Base-by-base conservation (phyloP, 2,797 vertebrate genomes). In the Echeneis naucrates region DNA sequence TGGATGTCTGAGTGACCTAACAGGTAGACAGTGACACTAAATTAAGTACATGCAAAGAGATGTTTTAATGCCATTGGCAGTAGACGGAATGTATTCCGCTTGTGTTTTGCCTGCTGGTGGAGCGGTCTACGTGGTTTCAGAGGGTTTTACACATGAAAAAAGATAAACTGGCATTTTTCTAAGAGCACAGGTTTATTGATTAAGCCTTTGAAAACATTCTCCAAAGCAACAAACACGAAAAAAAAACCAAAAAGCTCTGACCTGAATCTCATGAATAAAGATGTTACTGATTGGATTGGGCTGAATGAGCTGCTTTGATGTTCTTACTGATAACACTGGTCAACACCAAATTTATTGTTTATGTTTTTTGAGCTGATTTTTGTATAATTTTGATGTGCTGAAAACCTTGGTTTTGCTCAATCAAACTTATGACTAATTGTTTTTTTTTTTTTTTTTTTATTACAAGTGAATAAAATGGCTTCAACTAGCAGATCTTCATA, bases 101-200 rank as follows among this genome's bases (percentile, higher is more conserved):
- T 55, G 21, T 35, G 40, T 58, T 10, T 52, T 45, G 19, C 7
- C 7, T 57, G 21, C 5, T 12, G 6, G 1, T 14, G 23, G 10
- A n/a, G 24, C 3, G 5, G 4, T 2, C 33, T n/a, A 4, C 2
- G 21, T 12, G 9, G 17, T 12, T 59, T 45, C 8, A 23, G 11
- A 17, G 11, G 48, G 7, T 58, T 42, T 53, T 12, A 47, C 30
- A 5, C 7, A 27, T 72, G 21, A 50, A 64, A 17, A n/a, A 60
- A 50, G 27, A 33, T 45, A 19, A 67, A 24, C 21, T 59, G 8
- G 5, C 2, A 23, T 11, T 16, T 65, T 60, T 72, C 24, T 42
- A 13, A 72, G 55, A 45, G 45, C 23, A 16, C 47, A 35, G 0
- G 6, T 60, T 77, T 73, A 75, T 77, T 40, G 77, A 74, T 71